Base-by-base conservation (phyloP, 2,113 vertebrate genomes). In the Cepphus grylle region DNA sequence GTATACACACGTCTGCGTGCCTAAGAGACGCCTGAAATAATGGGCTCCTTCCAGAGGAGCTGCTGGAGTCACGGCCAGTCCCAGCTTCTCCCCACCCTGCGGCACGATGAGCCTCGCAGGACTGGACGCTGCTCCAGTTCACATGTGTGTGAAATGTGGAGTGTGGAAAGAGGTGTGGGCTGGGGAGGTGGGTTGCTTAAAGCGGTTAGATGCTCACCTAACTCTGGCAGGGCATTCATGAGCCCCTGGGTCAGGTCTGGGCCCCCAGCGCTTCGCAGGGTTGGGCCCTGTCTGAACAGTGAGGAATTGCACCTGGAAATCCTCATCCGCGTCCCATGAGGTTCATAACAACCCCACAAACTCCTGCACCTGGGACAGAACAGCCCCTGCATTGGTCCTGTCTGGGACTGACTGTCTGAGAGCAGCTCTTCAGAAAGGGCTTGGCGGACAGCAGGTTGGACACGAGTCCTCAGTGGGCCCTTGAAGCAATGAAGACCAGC, bases 391-490 rank as follows among this genome's bases (percentile, higher is more conserved):
- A 1, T 11, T 23, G 62, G 56, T n/a, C 3, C 32, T 43, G 32
- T 3, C 67, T 25, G 38, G 10, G 34, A 6, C 22, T 9, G 43
- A 8, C 18, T 3, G 26, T 18, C 49, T 43, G 71, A 12, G 49
- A n/a, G 29, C 66, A 49, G 67, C 42, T 49, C n/a, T 23, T 23
- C 49, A 25, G 38, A 8, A 80, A 15, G 66, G 36, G 15, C 6
- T 36, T 17, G 50, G 18, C 10, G 59, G 49, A 5, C 50, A 16
- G n/a, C 61, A 16, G 49, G 42, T 5, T 2, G 38, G 84, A 22
- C 20, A 0, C 0, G 9, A n/a, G 2, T 8, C 36, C 36, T 42
- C 0, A 0, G 38, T 1, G 59, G n/a, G 61, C 23, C 61, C 76
- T 20, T 53, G 32, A 67, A 50, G 55, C 67, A 29, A 11, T 7